A percentile compares a stretch with the other conserved stretches of the same genome.
phyloP scores from a whole-genome alignment of 2,113 vertebrate genomes.

The Pelecanoides urinatrix region DNA sequence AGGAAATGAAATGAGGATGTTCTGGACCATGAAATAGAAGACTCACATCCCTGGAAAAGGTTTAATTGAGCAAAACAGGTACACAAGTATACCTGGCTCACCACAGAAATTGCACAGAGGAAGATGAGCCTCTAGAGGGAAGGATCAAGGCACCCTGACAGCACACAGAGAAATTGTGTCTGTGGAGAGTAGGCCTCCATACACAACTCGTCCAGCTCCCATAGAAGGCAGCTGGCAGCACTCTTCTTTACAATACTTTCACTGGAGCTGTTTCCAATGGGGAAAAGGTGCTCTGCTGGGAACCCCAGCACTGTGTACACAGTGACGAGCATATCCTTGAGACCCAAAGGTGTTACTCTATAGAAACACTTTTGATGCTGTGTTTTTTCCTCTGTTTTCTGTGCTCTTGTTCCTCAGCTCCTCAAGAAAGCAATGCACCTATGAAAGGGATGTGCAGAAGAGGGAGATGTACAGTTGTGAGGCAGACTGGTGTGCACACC shows the following conservation, averaged over 20 bases:
- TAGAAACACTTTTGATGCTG: neutral
- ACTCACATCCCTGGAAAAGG: neutral
- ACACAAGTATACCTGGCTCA: neutral
- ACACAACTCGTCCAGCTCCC: neutral
- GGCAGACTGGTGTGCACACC: neutral
- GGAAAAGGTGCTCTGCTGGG: neutral
- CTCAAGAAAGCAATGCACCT: neutral
- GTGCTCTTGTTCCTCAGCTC: neutral
- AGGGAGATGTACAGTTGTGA: neutral
- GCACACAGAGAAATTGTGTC: neutral
- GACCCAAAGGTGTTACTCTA: neutral
- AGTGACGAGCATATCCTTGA: neutral
- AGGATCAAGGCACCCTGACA: neutral
- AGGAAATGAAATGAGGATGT: constrained; percentile 30
- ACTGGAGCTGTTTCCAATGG: neutral
- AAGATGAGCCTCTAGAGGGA: neutral
- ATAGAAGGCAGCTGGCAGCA: neutral
- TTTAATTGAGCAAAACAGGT: constrained; percentile 55
- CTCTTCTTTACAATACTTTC: neutral
- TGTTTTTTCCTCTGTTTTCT: neutral
- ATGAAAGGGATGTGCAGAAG: neutral
- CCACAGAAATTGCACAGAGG: neutral
- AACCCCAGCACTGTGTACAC: neutral
- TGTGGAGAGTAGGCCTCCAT: neutral
- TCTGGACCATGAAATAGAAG: constrained; percentile 44